Evolutionary conservation across 2,888 invertebrate genomes (phyloP).

Genomic region (Blastobasis lacticolella): DNA sequence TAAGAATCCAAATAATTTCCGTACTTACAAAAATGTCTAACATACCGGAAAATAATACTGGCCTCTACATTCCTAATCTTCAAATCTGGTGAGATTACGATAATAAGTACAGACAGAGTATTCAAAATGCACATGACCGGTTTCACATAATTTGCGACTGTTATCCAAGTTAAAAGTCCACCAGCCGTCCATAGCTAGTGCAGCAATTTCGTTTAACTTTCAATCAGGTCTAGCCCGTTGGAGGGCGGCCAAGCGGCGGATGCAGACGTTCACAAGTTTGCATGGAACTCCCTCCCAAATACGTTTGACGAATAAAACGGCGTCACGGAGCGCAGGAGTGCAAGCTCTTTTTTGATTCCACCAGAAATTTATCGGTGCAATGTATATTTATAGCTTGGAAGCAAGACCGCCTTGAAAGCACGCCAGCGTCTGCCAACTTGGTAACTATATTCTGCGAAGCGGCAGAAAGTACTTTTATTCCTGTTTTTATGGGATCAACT

Average conservation of each 20-base stretch:
- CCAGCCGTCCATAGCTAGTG: too few species aligned
- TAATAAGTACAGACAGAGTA: too few species aligned
- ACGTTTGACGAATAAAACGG: conserved; percentile 48
- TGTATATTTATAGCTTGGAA: conserved; percentile 39
- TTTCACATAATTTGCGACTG: too few species aligned
- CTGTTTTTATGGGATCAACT: conserved; percentile 23
- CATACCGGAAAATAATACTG: too few species aligned
- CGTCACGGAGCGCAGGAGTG: conserved; percentile 22
- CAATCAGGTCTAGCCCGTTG: conserved; percentile 32
- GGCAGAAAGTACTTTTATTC: conserved; percentile 25
- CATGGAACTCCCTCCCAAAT: conserved; percentile 45
- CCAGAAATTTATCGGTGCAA: conserved; percentile 43
- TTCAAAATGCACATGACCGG: too few species aligned
- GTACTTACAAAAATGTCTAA: too few species aligned
- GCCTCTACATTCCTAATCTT: too few species aligned
- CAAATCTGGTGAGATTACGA: too few species aligned
- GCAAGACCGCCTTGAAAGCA: conserved; percentile 29
- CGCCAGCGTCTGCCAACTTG: conserved; percentile 43
- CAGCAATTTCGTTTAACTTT: conserved; percentile 8
- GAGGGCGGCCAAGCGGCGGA: conserved; percentile 38
- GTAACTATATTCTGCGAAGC: conserved; percentile 27
- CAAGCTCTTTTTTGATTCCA: conserved; percentile 28
- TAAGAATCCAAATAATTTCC: too few species aligned
- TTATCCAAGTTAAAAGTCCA: not conserved
- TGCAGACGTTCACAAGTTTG: conserved; percentile 48